A percentile compares a stretch with the other conserved stretches of the same genome.
phyloP scores from a whole-genome alignment of 2,113 vertebrate species.

The Pica pica region DNA sequence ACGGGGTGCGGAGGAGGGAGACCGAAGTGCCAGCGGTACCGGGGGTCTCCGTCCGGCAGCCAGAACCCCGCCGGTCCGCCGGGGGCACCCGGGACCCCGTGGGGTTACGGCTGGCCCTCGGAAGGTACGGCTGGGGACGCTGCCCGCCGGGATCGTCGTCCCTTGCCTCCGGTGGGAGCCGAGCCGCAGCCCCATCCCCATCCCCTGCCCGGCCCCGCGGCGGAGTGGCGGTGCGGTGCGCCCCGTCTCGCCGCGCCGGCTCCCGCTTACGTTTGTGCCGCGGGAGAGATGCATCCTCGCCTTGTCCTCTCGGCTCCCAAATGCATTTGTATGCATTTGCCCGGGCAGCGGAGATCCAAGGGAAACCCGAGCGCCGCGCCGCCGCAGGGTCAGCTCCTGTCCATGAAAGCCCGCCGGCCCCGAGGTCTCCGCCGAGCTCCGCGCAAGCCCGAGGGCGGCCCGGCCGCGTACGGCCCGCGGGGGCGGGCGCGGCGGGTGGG shows the following conservation, averaged over 20 bases:
- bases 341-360: conserved; percentile 88
- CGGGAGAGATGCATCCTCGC: conserved; percentile 89
- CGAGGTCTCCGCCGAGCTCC: background rate
- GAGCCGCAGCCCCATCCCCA: background rate
- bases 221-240: background rate
- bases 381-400: conserved; percentile 62
- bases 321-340: conserved; percentile 99
- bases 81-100: background rate
- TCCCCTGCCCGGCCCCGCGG: background rate
- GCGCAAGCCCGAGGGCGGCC: background rate
- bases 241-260: background rate
- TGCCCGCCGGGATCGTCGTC: background rate
- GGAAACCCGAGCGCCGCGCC: conserved; percentile 74
- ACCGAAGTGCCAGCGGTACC: background rate
- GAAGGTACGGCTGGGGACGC: background rate
- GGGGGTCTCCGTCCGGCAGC: background rate
- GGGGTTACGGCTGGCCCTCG: background rate
- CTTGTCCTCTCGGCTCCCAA: conserved; percentile 97
- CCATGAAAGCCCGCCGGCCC: conserved; percentile 39
- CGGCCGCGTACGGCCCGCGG: background rate
- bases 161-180: background rate
- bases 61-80: background rate
- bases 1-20: no score
- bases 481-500: background rate
- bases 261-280: conserved; percentile 85